Conservation (phyloP, 2,888 invertebrate species). For the Mactromeris polynyma region DNA sequence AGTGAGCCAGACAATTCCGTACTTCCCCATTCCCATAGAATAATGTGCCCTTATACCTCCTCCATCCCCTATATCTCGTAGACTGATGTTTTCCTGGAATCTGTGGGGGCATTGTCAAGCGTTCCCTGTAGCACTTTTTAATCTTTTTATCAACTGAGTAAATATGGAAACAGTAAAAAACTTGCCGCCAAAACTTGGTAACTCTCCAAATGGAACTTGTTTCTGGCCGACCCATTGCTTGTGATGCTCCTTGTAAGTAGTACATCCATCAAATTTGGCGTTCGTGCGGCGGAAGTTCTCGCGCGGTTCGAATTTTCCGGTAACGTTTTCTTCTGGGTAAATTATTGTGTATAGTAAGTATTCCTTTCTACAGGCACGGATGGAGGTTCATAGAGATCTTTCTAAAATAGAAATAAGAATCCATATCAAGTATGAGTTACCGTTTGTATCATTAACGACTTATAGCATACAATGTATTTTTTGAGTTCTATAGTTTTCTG, state of each 20-base stretch:
- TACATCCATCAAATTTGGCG: conserved; percentile 80
- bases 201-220: conserved; percentile 82
- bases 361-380: conserved; percentile 77
- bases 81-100: too few relatives aligned
- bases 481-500: too few relatives aligned
- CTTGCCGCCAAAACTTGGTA: conserved; percentile 85
- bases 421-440: too few relatives aligned
- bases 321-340: conserved; percentile 68
- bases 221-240: conserved; percentile 82
- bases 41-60: too few relatives aligned
- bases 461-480: too few relatives aligned
- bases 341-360: conserved; percentile 81
- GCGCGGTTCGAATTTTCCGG: conserved; percentile 66
- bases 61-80: too few relatives aligned
- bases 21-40: too few relatives aligned
- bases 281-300: conserved; percentile 70
- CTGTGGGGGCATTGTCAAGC: too few relatives aligned
- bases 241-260: conserved; percentile 83
- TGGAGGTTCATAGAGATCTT: conserved; percentile 79
- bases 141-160: too few relatives aligned
- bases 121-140: too few relatives aligned
- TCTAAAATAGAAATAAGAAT: conserved; percentile 73
- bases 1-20: too few relatives aligned
- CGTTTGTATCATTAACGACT: too few relatives aligned
- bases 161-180: neutral